Evolutionary conservation across 2,797 vertebrate species (phyloP), one percentile per base, ranked within the genome.

Genomic region (Phalloptychus januarius): DNA sequence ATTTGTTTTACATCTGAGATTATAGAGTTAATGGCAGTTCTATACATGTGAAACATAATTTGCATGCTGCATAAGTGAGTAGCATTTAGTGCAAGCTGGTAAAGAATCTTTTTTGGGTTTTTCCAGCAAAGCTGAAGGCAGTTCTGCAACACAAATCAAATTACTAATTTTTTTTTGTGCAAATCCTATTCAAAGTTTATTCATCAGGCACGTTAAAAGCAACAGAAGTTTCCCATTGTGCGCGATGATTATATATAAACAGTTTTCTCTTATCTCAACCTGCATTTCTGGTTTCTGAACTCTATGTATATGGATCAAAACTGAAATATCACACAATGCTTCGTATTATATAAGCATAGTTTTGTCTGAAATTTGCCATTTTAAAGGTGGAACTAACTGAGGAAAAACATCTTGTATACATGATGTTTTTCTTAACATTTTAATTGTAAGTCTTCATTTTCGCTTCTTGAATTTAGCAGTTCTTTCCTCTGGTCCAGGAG

Each of bases 31-130:
- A 44, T 44, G 2, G 67, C 23, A 70, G 3, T 44, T 44, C 67
- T n/a, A 70, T 28, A 70, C 5, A 44, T 28, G 40, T 44, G 65
- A 44, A 44, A 44, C 40, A 16, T n/a, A 7, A 70, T 70, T 70
- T 70, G 25, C 40, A 28, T 70, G 23, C 11, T 70, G 40, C 11
- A 70, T 28, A 7, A 70, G 28, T 28, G 25, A 44, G 67, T 70
- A 25, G 25, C 25, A 70, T 70, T 70, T 70, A 15, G 13, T n/a
- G 40, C 67, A 70, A 70, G 5, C 40, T 44, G 67, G 25, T 28
- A 44, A 70, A 70, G 6, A 70, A 44, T 42, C 38, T n/a, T n/a
- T 15, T 13, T n/a, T n/a, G 67, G 67, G 67, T 70, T 70, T 70
- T 70, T 44, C 67, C 67, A 70, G 40, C 67, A 70, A 70, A n/a